Evolutionary conservation across 2,113 vertebrate genomes (phyloP), one percentile per base, ranked within the genome.

Genomic region (Strix uralensis): DNA sequence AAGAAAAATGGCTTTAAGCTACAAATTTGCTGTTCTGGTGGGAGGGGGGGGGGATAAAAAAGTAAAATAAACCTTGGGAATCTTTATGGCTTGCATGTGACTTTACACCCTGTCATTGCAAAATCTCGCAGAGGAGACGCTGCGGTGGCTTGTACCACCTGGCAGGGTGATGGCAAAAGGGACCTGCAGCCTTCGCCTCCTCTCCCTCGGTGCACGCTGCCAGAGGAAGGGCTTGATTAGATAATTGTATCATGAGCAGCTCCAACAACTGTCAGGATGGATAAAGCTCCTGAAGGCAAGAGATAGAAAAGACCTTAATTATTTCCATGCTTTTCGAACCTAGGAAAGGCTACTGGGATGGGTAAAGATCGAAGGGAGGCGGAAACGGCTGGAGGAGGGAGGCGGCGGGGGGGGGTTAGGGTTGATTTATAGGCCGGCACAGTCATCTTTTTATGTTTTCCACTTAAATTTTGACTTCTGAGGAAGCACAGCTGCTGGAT

Each of bases 341-440:
- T 2, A 1, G 17, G 59, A n/a, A 32, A 54, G 49, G 65, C 70
- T 66, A 2, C 49, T 54, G 47, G 65, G 42, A 7, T 38, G 52
- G 59, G 36, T 22, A 32, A 38, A 38, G 65, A 29, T 58, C 0
- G 17, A 63, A 63, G 74, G 57, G 65, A n/a, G 71, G 63, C 0
- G 2, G 58, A n/a, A 86, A 21, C 0, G 4, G 38, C 21, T 0
- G 5, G 71, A 36, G 40, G 29, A 29, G 8, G 44, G 54, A 30
- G 63, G 51, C 1, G 0, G 36, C 0, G 40, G 40, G 7, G 29
- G 14, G 13, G 13, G 4, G 4, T 9, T 3, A 2, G 23, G 23
- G 6, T 32, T 42, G 77, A 32, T 58, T 22, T 47, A 5, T 29
- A 14, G 29, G 25, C 18, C n/a, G 21, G 9, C 13, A 2, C 5